phyloP scores from a whole-genome alignment of 2,888 invertebrate genomes.

The Troilus luridus region DNA sequence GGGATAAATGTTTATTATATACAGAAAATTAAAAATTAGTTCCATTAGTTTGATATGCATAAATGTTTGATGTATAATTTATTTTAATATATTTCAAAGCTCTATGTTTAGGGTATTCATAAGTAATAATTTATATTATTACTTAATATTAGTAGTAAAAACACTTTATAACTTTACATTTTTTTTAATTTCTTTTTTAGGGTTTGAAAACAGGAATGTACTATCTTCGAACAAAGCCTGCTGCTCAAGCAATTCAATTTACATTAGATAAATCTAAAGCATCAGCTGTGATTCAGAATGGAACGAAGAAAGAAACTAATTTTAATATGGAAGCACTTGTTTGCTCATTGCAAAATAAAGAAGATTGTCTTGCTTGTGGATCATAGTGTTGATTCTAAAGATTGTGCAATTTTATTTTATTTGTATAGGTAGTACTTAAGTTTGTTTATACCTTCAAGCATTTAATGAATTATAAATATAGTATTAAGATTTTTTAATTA shows the following conservation, averaged over 20 bases:
- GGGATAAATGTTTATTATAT: too few relatives aligned
- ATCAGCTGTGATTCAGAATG: slow-evolving; percentile 61
- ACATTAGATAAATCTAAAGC: slow-evolving; percentile 90
- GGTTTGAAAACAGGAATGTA: slow-evolving; percentile 99
- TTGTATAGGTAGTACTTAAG: not conserved
- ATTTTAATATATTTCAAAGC: too few relatives aligned
- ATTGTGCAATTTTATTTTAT: not conserved
- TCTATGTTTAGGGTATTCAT: too few relatives aligned
- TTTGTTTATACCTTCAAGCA: not conserved
- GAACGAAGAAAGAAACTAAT: slow-evolving; percentile 62
- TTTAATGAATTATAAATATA: not conserved
- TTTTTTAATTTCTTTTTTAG: slow-evolving; percentile 68
- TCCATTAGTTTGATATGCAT: too few relatives aligned
- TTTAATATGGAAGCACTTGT: slow-evolving; percentile 82
- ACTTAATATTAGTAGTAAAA: not conserved
- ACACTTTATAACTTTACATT: not conserved
- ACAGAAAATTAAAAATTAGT: too few relatives aligned
- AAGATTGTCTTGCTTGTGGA: slow-evolving; percentile 89
- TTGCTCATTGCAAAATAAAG: slow-evolving; percentile 90
- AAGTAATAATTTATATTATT: too few relatives aligned
- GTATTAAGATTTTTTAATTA: not conserved
- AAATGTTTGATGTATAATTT: too few relatives aligned
- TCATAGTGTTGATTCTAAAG: slow-evolving; percentile 71
- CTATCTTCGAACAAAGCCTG: slow-evolving; percentile 95
- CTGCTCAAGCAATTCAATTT: slow-evolving; percentile 96